Conservation (phyloP, 2,888 invertebrate species). For the Abrostola triplasia region DNA sequence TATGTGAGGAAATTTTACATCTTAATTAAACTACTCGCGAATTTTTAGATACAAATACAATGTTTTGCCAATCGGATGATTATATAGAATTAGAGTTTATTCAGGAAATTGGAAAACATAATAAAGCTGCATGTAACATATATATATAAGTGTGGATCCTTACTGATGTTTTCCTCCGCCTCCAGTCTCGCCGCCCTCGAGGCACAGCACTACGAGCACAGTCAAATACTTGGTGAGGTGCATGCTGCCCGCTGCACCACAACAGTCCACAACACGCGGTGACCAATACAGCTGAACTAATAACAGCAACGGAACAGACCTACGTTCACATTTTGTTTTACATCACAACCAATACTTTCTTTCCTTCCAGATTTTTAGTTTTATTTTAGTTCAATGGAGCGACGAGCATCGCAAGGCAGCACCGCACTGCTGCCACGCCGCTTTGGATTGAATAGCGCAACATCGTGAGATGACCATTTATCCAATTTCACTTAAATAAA, state of each 20-base stretch:
- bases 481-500: slow-evolving; percentile 88
- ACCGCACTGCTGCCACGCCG: slow-evolving; percentile 72
- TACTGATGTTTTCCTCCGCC: slow-evolving; percentile 84
- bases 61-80: no score
- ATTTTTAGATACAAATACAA: no score
- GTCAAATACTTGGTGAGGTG: slow-evolving; percentile 73
- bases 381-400: slow-evolving; percentile 69
- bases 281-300: slow-evolving; percentile 61
- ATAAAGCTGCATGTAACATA: no score
- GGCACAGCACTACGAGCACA: slow-evolving; percentile 72
- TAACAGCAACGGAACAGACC: slow-evolving; percentile 58
- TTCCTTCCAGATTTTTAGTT: slow-evolving; percentile 68
- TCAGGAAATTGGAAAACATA: no score
- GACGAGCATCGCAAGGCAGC: slow-evolving; percentile 64
- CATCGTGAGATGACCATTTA: slow-evolving; percentile 86
- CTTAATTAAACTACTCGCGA: background rate
- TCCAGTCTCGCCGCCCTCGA: slow-evolving; percentile 76
- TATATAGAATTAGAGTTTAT: no score
- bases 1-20: background rate
- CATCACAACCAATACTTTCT: slow-evolving; percentile 70
- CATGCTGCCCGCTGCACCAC: slow-evolving; percentile 60
- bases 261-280: slow-evolving; percentile 62
- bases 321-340: slow-evolving; percentile 79
- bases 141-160: slow-evolving; percentile 50
- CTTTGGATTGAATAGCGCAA: slow-evolving; percentile 81